A percentile compares a stretch with the other conserved stretches of the same genome.
phyloP scores from a whole-genome alignment of 2,888 invertebrate species.

The Heliconius hortense region DNA sequence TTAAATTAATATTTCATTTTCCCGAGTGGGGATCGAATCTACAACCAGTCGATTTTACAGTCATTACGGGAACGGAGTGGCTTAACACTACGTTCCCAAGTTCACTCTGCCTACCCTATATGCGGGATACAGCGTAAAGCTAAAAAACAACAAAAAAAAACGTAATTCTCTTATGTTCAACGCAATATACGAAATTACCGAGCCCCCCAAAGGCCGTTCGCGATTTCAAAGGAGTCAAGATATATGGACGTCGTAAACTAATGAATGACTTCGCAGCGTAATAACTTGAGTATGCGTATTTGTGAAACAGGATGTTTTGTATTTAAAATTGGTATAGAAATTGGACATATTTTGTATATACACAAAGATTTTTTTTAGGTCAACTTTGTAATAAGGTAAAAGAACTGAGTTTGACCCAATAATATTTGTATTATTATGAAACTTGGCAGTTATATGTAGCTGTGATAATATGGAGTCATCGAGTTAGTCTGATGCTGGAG shows the following conservation, averaged over 20 bases:
- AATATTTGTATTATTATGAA: no score
- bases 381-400: neutral
- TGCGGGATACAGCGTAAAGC: neutral
- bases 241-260: conserved; percentile 49
- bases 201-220: conserved; percentile 32
- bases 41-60: no score
- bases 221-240: conserved; percentile 47
- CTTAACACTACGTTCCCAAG: neutral
- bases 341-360: neutral
- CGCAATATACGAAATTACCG: conserved; percentile 41
- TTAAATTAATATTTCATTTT: no score
- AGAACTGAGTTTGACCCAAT: neutral
- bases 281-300: conserved; percentile 38
- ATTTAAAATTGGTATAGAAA: neutral
- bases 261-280: conserved; percentile 45
- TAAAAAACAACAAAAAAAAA: neutral
- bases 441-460: no score
- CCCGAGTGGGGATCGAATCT: no score
- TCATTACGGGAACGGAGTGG: neutral
- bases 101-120: neutral
- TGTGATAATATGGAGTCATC: no score
- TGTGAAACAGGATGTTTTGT: conserved; percentile 5
- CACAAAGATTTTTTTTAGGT: no score
- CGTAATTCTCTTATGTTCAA: conserved; percentile 6
- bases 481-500: no score